Conservation (phyloP, 2,888 invertebrate species). For the Acrobasis suavella region DNA sequence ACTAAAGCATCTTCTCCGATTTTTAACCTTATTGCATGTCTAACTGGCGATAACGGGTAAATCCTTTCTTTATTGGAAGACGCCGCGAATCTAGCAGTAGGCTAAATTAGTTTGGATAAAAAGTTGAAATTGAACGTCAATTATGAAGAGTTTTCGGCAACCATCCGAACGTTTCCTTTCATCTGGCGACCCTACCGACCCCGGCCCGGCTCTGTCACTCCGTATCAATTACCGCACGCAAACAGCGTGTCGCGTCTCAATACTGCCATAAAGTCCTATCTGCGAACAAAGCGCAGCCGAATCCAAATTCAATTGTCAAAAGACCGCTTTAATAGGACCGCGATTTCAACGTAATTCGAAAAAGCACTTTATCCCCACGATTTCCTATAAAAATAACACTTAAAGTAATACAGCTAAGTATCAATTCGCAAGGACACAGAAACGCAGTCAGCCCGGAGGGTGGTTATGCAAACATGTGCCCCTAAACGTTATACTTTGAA, state of each 20-base stretch:
- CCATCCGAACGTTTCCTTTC: background rate
- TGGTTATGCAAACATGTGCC: slow-evolving; percentile 77
- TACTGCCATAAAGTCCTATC: slow-evolving; percentile 67
- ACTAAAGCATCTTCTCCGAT: too few relatives aligned
- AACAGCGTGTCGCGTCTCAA: slow-evolving; percentile 62
- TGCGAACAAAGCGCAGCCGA: slow-evolving; percentile 60
- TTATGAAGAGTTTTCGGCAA: too few relatives aligned
- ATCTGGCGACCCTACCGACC: slow-evolving; percentile 41
- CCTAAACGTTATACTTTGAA: slow-evolving; percentile 83
- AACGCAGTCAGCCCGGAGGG: slow-evolving; percentile 64
- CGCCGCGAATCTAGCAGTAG: too few relatives aligned
- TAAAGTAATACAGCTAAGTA: slow-evolving; percentile 54
- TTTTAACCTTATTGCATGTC: too few relatives aligned
- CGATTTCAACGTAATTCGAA: slow-evolving; percentile 54
- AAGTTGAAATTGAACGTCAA: too few relatives aligned
- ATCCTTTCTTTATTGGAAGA: too few relatives aligned
- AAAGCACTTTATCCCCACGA: slow-evolving; percentile 56
- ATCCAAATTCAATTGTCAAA: slow-evolving; percentile 81
- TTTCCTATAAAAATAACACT: slow-evolving; percentile 52
- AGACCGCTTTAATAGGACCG: slow-evolving; percentile 76
- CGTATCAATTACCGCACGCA: slow-evolving; percentile 82
- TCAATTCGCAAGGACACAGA: slow-evolving; percentile 49
- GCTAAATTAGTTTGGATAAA: too few relatives aligned
- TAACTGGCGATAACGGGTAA: too few relatives aligned
- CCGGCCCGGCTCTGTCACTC: slow-evolving; percentile 79